A percentile compares a stretch with the other conserved stretches of the same genome.
These are phyloP conservation scores for Gisinianus flammeolus DNA, from an alignment of 2,888 invertebrate genomes.

Conservation along the genomic window DNA sequence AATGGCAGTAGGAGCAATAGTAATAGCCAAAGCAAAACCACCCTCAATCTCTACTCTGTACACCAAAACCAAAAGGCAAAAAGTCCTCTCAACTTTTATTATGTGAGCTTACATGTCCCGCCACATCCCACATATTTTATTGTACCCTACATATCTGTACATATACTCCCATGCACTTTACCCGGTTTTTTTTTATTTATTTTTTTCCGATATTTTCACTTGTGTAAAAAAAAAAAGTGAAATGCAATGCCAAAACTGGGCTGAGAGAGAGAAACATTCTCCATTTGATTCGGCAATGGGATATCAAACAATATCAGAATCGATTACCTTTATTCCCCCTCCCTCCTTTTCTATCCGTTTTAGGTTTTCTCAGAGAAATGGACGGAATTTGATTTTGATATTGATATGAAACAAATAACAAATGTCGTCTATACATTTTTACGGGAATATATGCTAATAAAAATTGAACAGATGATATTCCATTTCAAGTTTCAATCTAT, in stretches of 20 bases:
- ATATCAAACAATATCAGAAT: too few relatives aligned
- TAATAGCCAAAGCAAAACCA: neutral
- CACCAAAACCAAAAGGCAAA: neutral
- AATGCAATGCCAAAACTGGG: neutral
- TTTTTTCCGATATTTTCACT: neutral
- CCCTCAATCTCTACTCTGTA: neutral
- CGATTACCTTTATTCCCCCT: neutral
- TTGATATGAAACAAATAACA: neutral
- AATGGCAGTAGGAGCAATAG: neutral
- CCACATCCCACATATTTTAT: too few relatives aligned
- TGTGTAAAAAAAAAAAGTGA: neutral
- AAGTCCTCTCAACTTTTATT: neutral
- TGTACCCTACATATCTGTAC: neutral
- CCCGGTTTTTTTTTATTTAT: neutral
- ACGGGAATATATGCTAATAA: neutral
- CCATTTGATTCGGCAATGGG: too few relatives aligned
- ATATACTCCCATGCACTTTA: neutral
- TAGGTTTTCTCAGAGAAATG: neutral
- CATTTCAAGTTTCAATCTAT: neutral
- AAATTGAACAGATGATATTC: neutral
- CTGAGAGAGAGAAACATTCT: neutral
- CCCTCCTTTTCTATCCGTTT: neutral
- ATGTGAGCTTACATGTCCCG: neutral
- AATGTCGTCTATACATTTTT: neutral
- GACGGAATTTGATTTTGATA: constrained; percentile 14